These are phyloP conservation scores for Poeciliopsis gracilis DNA, from an alignment of 2,797 vertebrate genomes.

Conservation along the genomic window DNA sequence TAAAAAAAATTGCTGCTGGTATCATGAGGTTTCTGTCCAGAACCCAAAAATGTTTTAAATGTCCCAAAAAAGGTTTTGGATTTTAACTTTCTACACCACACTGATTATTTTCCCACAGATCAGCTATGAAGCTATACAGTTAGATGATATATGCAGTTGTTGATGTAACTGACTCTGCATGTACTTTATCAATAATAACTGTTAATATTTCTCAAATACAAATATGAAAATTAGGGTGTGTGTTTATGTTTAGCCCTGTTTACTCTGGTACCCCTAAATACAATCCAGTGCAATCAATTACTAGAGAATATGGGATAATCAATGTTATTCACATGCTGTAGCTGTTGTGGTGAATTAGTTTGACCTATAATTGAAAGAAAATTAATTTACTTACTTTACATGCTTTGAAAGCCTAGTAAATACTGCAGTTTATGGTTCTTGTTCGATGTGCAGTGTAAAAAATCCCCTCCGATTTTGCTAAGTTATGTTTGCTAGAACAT, in stretches of 20 bases:
- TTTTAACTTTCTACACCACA: not conserved
- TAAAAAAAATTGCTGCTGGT: not conserved
- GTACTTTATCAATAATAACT: not conserved
- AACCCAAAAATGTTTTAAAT: not conserved
- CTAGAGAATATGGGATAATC: not conserved
- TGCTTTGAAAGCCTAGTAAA: not conserved
- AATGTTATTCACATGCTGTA: not conserved
- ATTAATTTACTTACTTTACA: not conserved
- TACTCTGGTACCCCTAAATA: not conserved
- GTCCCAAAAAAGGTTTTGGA: not conserved
- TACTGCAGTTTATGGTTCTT: constrained; percentile 5
- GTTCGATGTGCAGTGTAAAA: not conserved
- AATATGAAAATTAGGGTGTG: not conserved
- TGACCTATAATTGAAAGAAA: not conserved
- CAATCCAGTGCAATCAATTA: not conserved
- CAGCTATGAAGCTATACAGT: not conserved
- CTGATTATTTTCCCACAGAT: not conserved
- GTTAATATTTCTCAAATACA: not conserved
- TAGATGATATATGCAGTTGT: not conserved
- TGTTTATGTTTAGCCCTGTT: not conserved
- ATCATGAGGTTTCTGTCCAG: not conserved
- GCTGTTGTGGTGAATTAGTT: not conserved
- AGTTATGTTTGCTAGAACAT: not conserved
- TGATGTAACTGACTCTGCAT: not conserved
- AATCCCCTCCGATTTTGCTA: no score